These are phyloP conservation scores for Andrena haemorrhoa DNA, from an alignment of 2,888 invertebrate genomes.

Conservation along the genomic window DNA sequence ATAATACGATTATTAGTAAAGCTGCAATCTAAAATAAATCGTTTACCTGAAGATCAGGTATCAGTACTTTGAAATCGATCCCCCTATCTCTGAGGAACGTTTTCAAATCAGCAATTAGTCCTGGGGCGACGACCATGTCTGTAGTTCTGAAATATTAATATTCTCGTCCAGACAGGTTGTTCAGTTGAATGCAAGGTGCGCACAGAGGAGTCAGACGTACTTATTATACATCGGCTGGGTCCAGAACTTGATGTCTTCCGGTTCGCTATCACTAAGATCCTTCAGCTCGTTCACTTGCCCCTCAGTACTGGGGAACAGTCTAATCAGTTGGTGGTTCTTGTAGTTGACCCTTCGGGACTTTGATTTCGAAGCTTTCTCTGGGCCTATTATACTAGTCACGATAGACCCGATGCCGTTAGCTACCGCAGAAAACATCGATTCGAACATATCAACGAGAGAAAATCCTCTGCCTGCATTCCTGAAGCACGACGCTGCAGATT, in stretches of 20 bases:
- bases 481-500: not conserved
- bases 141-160: slow-evolving; percentile 83
- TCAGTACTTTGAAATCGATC: slow-evolving; percentile 89
- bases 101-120: slow-evolving; percentile 87
- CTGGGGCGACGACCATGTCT: slow-evolving; percentile 91
- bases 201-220: slow-evolving; percentile 47
- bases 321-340: slow-evolving; percentile 87
- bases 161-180: not conserved
- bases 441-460: slow-evolving; percentile 76
- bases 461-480: slow-evolving; percentile 69
- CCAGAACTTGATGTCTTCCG: slow-evolving; percentile 87
- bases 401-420: slow-evolving; percentile 76
- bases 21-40: not conserved
- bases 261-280: slow-evolving; percentile 85
- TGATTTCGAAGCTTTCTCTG: slow-evolving; percentile 70
- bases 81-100: slow-evolving; percentile 87
- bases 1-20: not conserved
- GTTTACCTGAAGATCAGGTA: slow-evolving; percentile 90
- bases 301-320: slow-evolving; percentile 85
- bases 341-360: slow-evolving; percentile 82
- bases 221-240: slow-evolving; percentile 86
- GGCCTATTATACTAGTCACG: slow-evolving; percentile 76
- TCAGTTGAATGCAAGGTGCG: not conserved
- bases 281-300: slow-evolving; percentile 84
- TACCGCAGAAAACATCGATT: slow-evolving; percentile 76